Conservation (phyloP, 2,113 vertebrate species). For the Zapus hudsonius region DNA sequence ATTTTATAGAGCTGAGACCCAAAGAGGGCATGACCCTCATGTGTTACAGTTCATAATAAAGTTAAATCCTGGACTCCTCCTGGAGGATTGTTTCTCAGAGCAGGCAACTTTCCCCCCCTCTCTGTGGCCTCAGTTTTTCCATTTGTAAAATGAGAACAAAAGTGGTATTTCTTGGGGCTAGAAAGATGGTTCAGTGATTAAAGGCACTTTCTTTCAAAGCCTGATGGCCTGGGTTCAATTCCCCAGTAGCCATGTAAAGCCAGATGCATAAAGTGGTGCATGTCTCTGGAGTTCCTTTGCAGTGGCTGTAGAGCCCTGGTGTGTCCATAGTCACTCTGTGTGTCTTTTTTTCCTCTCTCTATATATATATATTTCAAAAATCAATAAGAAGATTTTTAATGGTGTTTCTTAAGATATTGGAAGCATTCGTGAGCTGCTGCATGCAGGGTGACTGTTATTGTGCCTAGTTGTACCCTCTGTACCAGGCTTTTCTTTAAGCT, state of each 20-base stretch:
- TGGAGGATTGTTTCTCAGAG: background rate
- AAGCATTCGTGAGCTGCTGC: background rate
- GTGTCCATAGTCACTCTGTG: no score
- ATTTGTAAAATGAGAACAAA: background rate
- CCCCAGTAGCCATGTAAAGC: no score
- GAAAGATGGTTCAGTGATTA: no score
- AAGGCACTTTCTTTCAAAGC: no score
- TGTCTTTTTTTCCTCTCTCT: no score
- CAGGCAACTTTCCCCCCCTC: background rate
- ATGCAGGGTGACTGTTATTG: background rate
- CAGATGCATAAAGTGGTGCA: no score
- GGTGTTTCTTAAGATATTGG: background rate
- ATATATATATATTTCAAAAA: no score
- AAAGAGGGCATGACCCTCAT: background rate
- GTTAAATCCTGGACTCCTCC: background rate
- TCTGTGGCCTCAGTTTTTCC: background rate
- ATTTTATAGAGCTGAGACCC: slow-evolving; percentile 13
- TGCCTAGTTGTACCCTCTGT: background rate
- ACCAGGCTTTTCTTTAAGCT: background rate
- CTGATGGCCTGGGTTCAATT: no score
- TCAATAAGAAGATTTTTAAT: no score
- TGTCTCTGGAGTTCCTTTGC: no score
- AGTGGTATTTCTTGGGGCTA: background rate
- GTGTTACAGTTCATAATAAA: background rate
- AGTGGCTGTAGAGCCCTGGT: no score